These are phyloP conservation scores for Amiota communis DNA, from an alignment of 2,888 invertebrate genomes.

Conservation along the genomic window DNA sequence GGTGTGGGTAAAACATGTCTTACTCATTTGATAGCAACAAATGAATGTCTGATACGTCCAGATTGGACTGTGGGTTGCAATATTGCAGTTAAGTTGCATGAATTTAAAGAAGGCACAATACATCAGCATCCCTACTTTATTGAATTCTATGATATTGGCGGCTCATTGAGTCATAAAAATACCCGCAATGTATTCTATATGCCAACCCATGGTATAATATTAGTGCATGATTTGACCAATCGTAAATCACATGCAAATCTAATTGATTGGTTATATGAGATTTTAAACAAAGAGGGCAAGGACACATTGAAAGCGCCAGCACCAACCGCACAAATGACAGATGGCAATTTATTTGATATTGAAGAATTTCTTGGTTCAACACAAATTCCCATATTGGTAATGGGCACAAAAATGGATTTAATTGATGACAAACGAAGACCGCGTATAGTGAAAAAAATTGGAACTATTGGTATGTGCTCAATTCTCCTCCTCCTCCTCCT, in stretches of 20 bases:
- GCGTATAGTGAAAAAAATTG: conserved; percentile 62
- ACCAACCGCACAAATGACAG: conserved; percentile 30
- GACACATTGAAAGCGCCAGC: conserved; percentile 62
- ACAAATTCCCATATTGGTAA: conserved; percentile 93
- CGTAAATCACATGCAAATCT: conserved; percentile 95
- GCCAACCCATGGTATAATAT: conserved; percentile 94
- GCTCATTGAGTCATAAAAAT: conserved; percentile 93
- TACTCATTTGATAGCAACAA: conserved; percentile 91
- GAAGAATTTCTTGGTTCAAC: conserved; percentile 89
- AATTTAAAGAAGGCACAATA: conserved; percentile 94
- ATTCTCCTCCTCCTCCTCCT: not conserved
- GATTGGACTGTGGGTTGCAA: conserved; percentile 98
- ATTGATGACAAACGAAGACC: conserved; percentile 82
- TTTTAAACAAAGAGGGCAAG: conserved; percentile 83
- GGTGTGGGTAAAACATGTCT: conserved; percentile 98
- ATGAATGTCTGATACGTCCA: conserved; percentile 87
- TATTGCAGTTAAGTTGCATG: conserved; percentile 95
- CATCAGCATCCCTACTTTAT: conserved; percentile 92
- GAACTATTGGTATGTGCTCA: conserved; percentile 67
- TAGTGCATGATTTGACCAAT: conserved; percentile 97
- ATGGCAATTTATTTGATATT: conserved; percentile 78
- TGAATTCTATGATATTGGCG: conserved; percentile 98
- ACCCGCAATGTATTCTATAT: conserved; percentile 96
- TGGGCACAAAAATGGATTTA: conserved; percentile 94
- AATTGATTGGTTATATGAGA: conserved; percentile 93